These are phyloP conservation scores for Manduca sexta DNA, from an alignment of 1,140 invertebrate species.

Conservation along the genomic window DNA sequence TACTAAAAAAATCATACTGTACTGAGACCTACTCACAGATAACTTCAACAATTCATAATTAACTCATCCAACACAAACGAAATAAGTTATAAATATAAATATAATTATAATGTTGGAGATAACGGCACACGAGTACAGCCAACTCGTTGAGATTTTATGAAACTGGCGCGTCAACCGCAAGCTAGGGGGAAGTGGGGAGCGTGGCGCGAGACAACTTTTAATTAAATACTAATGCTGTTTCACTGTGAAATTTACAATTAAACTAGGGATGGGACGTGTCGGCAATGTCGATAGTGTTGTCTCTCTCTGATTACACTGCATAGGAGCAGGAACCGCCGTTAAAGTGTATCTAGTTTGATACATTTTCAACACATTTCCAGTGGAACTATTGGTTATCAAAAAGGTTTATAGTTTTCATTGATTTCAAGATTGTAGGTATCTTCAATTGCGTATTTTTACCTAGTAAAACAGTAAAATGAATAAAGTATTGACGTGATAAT, in stretches of 20 bases:
- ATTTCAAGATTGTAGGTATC: too few species aligned
- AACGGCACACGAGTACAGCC: neutral
- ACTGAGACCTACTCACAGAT: too few species aligned
- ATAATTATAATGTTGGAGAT: neutral
- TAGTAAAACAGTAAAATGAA: too few species aligned
- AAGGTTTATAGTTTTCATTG: too few species aligned
- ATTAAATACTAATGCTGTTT: constrained; percentile 58
- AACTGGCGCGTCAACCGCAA: constrained; percentile 30
- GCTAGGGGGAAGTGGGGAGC: constrained; percentile 15
- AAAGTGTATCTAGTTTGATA: too few species aligned
- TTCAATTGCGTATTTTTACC: too few species aligned
- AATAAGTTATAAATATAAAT: neutral
- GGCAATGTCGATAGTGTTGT: neutral
- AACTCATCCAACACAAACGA: too few species aligned
- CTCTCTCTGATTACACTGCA: neutral
- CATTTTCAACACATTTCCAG: too few species aligned
- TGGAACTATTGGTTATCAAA: too few species aligned
- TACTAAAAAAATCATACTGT: too few species aligned
- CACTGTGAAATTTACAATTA: constrained; percentile 49
- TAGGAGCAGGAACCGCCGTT: neutral
- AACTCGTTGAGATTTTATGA: constrained; percentile 20
- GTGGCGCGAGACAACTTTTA: constrained; percentile 47
- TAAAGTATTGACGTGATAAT: too few species aligned
- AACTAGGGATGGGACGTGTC: constrained; percentile 22
- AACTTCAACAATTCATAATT: too few species aligned